phyloP scores from a whole-genome alignment of 2,888 invertebrate genomes.

The Catocala fraxini region DNA sequence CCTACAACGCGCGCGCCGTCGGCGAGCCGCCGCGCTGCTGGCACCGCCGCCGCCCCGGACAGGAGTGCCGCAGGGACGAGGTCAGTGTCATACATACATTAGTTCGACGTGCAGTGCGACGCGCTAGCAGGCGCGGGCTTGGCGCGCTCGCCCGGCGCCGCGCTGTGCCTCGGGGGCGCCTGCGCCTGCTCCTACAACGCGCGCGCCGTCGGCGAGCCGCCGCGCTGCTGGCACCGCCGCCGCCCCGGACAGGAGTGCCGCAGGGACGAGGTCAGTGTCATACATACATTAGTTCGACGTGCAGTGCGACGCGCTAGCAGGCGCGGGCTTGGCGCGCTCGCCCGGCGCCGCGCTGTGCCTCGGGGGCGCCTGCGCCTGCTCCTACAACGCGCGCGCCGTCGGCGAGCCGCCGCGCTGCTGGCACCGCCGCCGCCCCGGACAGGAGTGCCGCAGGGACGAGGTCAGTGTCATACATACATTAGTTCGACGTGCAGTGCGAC shows the following conservation, averaged over 20 bases:
- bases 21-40: conserved; percentile 74
- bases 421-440: conserved; percentile 72
- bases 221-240: conserved; percentile 73
- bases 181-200: conserved; percentile 78
- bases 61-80: conserved; percentile 78
- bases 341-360: conserved; percentile 67
- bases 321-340: conserved; percentile 61
- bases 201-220: conserved; percentile 65
- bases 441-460: conserved; percentile 78
- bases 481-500: conserved; percentile 60
- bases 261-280: conserved; percentile 69
- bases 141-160: conserved; percentile 69
- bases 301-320: conserved; percentile 58
- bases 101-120: conserved; percentile 43
- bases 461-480: conserved; percentile 43
- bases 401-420: conserved; percentile 74
- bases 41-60: conserved; percentile 72
- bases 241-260: conserved; percentile 78
- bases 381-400: conserved; percentile 69
- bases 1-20: conserved; percentile 69
- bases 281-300: conserved; percentile 5
- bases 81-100: conserved; percentile 44
- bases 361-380: conserved; percentile 74
- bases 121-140: conserved; percentile 64
- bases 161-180: conserved; percentile 63